phyloP scores from a whole-genome alignment of 2,888 invertebrate genomes.

The Netelia melanura region DNA sequence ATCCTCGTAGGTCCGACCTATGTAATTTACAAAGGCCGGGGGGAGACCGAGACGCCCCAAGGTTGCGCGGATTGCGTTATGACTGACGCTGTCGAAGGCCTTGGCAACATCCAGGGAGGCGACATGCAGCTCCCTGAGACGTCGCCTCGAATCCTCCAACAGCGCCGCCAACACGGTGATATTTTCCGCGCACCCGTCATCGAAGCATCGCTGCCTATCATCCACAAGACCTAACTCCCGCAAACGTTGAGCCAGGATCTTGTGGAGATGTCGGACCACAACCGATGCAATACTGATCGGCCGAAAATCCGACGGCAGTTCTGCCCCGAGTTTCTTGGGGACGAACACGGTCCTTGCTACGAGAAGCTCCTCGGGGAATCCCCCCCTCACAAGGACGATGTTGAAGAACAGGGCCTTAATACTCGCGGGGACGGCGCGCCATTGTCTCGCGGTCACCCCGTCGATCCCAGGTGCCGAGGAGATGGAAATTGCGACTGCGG shows the following conservation, averaged over 20 bases:
- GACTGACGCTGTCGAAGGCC: slow-evolving; percentile 83
- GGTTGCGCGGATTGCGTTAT: slow-evolving; percentile 75
- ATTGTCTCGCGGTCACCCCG: slow-evolving; percentile 23
- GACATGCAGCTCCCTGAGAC: slow-evolving; percentile 78
- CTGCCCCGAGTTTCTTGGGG: slow-evolving; percentile 33
- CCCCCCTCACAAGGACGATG: slow-evolving; percentile 16
- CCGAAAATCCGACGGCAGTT: slow-evolving; percentile 64
- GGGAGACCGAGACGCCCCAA: slow-evolving; percentile 80
- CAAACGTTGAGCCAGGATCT: slow-evolving; percentile 61
- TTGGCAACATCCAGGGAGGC: slow-evolving; percentile 84
- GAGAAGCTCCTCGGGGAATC: slow-evolving; percentile 50
- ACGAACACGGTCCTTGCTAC: slow-evolving; percentile 45
- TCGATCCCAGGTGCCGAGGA: slow-evolving; percentile 16
- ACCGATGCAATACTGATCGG: slow-evolving; percentile 61
- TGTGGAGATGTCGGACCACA: too few relatives aligned
- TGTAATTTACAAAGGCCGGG: not conserved
- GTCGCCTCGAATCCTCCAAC: slow-evolving; percentile 70
- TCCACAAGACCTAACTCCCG: slow-evolving; percentile 50
- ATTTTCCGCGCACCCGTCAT: slow-evolving; percentile 72
- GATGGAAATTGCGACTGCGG: not conserved
- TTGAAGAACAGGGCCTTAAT: slow-evolving; percentile 45
- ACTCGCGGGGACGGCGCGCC: slow-evolving; percentile 36
- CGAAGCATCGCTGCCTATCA: slow-evolving; percentile 68
- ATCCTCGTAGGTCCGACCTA: slow-evolving; percentile 11
- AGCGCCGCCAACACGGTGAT: slow-evolving; percentile 62